Conservation (phyloP, 2,888 invertebrate species). For the Argyresthia albistria region DNA sequence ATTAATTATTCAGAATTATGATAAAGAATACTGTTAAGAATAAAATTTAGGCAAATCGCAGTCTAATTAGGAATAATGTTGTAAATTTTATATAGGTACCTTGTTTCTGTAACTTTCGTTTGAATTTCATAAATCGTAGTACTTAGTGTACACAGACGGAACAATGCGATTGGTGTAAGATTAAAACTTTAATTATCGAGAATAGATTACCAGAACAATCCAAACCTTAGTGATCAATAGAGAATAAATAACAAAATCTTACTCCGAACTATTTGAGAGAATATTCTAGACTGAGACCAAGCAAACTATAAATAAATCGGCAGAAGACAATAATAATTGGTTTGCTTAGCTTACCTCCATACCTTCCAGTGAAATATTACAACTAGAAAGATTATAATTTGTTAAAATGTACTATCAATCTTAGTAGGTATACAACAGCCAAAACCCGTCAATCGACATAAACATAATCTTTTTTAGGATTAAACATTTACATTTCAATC, state of each 20-base stretch:
- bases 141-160: no score
- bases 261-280: constrained; percentile 34
- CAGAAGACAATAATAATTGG: constrained; percentile 8
- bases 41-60: background rate
- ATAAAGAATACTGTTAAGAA: constrained; percentile 19
- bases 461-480: constrained; percentile 16
- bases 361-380: background rate
- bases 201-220: constrained; percentile 55
- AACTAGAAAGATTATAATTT: constrained; percentile 7
- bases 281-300: constrained; percentile 58
- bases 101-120: no score
- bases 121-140: no score
- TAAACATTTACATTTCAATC: constrained; percentile 20
- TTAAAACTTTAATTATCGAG: constrained; percentile 15
- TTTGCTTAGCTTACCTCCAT: constrained; percentile 12
- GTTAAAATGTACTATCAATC: constrained; percentile 8
- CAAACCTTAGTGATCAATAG: constrained; percentile 57
- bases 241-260: constrained; percentile 70
- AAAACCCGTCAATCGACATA: constrained; percentile 17
- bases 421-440: constrained; percentile 21
- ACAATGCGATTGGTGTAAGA: no score
- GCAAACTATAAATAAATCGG: constrained; percentile 38
- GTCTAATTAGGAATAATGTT: background rate
- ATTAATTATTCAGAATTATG: constrained; percentile 20
- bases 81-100: no score